Evolutionary conservation across 2,797 vertebrate genomes (phyloP).

Genomic region (Petrocephalus sullivani): DNA sequence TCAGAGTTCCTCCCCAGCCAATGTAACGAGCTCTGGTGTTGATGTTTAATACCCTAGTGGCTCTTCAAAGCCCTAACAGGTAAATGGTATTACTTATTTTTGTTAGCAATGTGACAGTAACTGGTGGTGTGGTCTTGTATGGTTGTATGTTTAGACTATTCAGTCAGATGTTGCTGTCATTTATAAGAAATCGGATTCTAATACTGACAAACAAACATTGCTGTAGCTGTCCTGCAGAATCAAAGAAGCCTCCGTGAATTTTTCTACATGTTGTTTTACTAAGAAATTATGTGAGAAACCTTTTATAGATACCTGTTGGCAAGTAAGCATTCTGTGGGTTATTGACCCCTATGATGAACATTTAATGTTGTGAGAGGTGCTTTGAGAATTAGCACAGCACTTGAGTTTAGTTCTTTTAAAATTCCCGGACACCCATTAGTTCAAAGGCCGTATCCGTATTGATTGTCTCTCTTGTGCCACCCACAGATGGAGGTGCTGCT

Average conservation of each 20-base stretch:
- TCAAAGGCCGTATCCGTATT: background rate
- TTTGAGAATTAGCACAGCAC: background rate
- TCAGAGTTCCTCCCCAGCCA: constrained; percentile 48
- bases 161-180: background rate
- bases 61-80: constrained; percentile 60
- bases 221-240: background rate
- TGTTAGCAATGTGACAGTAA: background rate
- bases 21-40: constrained; percentile 59
- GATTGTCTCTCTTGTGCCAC: constrained; percentile 21
- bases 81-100: constrained; percentile 57
- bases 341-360: background rate
- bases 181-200: background rate
- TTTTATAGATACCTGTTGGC: background rate
- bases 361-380: background rate
- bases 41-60: constrained; percentile 61
- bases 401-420: background rate
- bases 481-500: constrained; percentile 88
- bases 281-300: background rate
- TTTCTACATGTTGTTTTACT: background rate
- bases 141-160: background rate
- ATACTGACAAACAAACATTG: background rate
- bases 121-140: background rate
- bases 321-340: background rate
- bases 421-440: background rate
- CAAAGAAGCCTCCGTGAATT: background rate